These are phyloP conservation scores for Amyelois transitella DNA, from an alignment of 1,140 invertebrate genomes.

Conservation along the genomic window DNA sequence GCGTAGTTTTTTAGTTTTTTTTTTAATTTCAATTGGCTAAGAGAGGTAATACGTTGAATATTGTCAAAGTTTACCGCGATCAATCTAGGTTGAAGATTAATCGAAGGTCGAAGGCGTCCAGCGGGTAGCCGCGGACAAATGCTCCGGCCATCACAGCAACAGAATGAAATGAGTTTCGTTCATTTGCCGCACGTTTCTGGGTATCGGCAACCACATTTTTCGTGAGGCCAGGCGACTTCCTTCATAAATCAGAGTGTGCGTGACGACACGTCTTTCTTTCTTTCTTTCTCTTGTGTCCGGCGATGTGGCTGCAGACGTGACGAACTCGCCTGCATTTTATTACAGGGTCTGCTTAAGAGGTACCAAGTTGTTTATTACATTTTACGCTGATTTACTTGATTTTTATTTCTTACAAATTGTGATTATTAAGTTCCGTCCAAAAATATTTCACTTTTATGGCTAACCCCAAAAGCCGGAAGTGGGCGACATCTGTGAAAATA, in stretches of 20 bases:
- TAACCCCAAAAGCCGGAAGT: neutral
- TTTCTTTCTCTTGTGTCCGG: too few relatives aligned
- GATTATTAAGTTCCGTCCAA: neutral
- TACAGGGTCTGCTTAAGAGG: too few relatives aligned
- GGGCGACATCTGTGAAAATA: neutral
- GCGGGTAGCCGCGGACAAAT: slow-evolving; percentile 19
- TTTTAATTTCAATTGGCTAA: neutral
- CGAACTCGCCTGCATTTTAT: slow-evolving; percentile 27
- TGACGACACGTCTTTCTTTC: slow-evolving; percentile 47
- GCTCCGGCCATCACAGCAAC: slow-evolving; percentile 29
- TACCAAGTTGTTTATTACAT: neutral
- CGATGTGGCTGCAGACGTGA: slow-evolving; percentile 38
- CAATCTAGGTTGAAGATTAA: slow-evolving; percentile 1
- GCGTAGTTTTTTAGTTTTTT: too few relatives aligned
- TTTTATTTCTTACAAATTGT: neutral
- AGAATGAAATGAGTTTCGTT: slow-evolving; percentile 40
- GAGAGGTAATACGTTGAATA: neutral
- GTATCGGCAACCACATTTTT: slow-evolving; percentile 44
- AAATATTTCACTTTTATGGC: neutral
- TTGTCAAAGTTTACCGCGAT: neutral
- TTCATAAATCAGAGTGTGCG: slow-evolving; percentile 44
- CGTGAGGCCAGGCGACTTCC: slow-evolving; percentile 26
- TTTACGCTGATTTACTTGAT: too few relatives aligned
- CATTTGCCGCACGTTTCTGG: slow-evolving; percentile 41
- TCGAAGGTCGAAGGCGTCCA: slow-evolving; percentile 1